A percentile compares a stretch with the other conserved stretches of the same genome.
Conservation (phyloP, 2,113 vertebrate species). For the Peromyscus californicus region DNA sequence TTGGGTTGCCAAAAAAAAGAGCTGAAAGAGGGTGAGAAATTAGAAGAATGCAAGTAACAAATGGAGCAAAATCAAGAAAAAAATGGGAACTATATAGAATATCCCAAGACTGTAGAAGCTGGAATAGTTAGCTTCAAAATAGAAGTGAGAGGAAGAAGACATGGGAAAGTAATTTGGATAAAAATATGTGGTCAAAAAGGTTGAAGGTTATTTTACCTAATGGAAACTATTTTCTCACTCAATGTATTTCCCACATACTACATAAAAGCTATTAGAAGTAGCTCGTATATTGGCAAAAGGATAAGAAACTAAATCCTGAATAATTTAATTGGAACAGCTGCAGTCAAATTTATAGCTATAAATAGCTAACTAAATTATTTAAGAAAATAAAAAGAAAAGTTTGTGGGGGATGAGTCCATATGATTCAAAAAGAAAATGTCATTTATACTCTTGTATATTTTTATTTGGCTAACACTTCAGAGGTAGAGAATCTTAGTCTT, state of each 20-base stretch:
- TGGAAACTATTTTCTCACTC: conserved; percentile 56
- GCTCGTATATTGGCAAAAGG: conserved; percentile 32
- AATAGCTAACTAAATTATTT: conserved; percentile 13
- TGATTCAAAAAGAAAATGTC: conserved; percentile 2
- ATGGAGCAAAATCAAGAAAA: background rate
- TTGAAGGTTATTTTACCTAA: conserved; percentile 30
- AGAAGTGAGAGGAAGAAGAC: background rate
- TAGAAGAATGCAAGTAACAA: background rate
- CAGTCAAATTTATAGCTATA: background rate
- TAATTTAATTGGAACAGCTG: conserved; percentile 58
- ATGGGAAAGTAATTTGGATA: conserved; percentile 1
- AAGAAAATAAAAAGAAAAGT: conserved; percentile 35
- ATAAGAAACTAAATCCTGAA: conserved; percentile 42
- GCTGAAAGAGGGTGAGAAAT: background rate
- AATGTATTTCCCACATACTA: conserved; percentile 42
- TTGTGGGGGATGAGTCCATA: background rate
- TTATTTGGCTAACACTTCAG: background rate
- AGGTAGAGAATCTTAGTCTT: background rate
- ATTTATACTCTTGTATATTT: background rate
- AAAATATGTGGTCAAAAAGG: background rate
- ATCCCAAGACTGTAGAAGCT: background rate
- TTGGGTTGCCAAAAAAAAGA: background rate
- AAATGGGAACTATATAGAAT: background rate
- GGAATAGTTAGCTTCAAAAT: background rate
- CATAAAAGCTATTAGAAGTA: conserved; percentile 35